These are phyloP conservation scores for Acronicta aceris DNA, from an alignment of 2,888 invertebrate genomes.

Conservation along the genomic window DNA sequence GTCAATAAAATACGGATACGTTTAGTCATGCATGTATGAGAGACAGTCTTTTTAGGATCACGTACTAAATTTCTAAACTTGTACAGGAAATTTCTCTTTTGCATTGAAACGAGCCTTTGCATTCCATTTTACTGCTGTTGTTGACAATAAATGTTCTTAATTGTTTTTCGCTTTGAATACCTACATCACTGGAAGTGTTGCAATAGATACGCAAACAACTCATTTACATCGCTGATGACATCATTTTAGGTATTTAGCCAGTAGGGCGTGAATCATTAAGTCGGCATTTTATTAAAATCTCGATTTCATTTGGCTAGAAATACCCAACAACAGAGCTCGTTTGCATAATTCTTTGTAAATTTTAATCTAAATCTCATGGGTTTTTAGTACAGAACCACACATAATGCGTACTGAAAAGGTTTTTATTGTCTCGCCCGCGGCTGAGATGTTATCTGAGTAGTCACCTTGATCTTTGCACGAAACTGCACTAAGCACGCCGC, in stretches of 20 bases:
- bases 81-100: constrained; percentile 18
- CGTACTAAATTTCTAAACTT: constrained; percentile 9
- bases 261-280: constrained; percentile 41
- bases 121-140: constrained; percentile 23
- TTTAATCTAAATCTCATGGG: constrained; percentile 25
- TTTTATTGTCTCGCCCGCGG: constrained; percentile 51
- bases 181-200: constrained; percentile 37
- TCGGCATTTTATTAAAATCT: constrained; percentile 32
- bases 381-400: constrained; percentile 41
- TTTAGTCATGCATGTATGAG: constrained; percentile 2
- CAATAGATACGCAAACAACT: constrained; percentile 30
- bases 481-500: constrained; percentile 61
- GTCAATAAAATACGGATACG: constrained; percentile 12
- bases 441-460: constrained; percentile 63
- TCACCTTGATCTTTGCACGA: constrained; percentile 80
- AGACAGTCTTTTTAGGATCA: not conserved
- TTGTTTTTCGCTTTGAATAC: constrained; percentile 22
- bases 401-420: constrained; percentile 48
- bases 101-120: constrained; percentile 14
- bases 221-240: constrained; percentile 47
- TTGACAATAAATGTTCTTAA: constrained; percentile 15
- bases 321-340: constrained; percentile 17
- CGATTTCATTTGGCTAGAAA: constrained; percentile 26
- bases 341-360: constrained; percentile 29
- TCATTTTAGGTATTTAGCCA: constrained; percentile 39